Conservation (phyloP, 2,888 invertebrate species). For the Altica lythri region DNA sequence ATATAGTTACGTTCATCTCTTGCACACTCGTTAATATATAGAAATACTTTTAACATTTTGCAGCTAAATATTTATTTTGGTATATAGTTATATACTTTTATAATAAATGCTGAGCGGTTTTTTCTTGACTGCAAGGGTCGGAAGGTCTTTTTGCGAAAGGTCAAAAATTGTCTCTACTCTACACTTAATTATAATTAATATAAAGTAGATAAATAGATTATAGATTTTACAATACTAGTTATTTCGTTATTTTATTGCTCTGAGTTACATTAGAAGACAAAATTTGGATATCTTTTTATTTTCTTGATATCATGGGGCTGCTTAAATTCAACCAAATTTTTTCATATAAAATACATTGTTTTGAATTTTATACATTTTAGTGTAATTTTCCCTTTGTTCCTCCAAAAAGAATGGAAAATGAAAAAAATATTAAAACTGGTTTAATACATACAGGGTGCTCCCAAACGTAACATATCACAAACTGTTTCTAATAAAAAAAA, state of each 20-base stretch:
- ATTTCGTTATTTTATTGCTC: slow-evolving; percentile 59
- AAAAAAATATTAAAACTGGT: too few species aligned
- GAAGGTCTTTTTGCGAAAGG: slow-evolving; percentile 52
- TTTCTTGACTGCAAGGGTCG: slow-evolving; percentile 56
- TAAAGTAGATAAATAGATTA: slow-evolving; percentile 54
- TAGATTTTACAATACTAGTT: slow-evolving; percentile 52
- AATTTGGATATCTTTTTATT: slow-evolving; percentile 52
- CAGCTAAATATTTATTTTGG: slow-evolving; percentile 53
- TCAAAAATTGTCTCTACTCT: slow-evolving; percentile 43
- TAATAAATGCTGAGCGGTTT: slow-evolving; percentile 57
- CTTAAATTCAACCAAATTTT: slow-evolving; percentile 1
- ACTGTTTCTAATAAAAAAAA: too few species aligned
- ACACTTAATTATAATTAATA: slow-evolving; percentile 45
- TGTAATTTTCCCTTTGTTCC: too few species aligned
- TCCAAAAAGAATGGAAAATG: too few species aligned
- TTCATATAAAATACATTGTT: too few species aligned
- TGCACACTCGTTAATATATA: slow-evolving; percentile 54
- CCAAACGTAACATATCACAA: too few species aligned
- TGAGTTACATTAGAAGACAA: slow-evolving; percentile 59
- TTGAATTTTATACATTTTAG: too few species aligned
- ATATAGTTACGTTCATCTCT: slow-evolving; percentile 51
- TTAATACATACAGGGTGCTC: too few species aligned
- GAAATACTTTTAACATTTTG: slow-evolving; percentile 56
- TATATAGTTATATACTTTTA: slow-evolving; percentile 48
- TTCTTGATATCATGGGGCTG: slow-evolving; percentile 44